These are phyloP conservation scores for Amblyopsis rosae DNA, from an alignment of 2,113 vertebrate species.

Conservation along the genomic window DNA sequence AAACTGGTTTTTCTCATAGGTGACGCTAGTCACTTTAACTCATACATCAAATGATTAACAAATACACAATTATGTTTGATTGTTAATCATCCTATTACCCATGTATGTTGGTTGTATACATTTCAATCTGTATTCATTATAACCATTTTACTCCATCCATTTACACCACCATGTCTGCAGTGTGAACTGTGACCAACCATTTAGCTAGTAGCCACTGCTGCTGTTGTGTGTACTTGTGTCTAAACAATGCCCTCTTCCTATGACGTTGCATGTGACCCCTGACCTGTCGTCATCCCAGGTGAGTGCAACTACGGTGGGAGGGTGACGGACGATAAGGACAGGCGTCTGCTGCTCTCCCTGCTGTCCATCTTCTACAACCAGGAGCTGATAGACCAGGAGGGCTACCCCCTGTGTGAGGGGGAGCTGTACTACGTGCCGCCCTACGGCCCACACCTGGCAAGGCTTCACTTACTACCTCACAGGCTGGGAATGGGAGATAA, in stretches of 20 bases:
- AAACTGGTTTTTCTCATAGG: no score
- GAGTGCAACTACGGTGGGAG: slow-evolving; percentile 96
- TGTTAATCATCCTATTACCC: neutral
- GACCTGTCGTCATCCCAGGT: slow-evolving; percentile 67
- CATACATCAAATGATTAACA: no score
- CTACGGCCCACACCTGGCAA: slow-evolving; percentile 85
- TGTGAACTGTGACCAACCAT: no score
- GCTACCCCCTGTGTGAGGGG: slow-evolving; percentile 79
- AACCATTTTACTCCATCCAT: neutral
- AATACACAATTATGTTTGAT: no score
- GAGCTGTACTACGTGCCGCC: slow-evolving; percentile 82
- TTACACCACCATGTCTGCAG: no score
- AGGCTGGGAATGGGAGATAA: no score
- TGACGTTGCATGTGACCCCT: neutral
- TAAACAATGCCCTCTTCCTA: neutral
- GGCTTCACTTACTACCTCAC: no score
- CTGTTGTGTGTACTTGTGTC: no score
- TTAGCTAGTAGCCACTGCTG: no score
- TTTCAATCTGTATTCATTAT: neutral
- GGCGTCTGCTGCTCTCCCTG: slow-evolving; percentile 88
- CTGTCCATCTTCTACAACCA: slow-evolving; percentile 85
- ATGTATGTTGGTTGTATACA: neutral
- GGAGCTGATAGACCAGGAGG: slow-evolving; percentile 79
- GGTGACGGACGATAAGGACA: slow-evolving; percentile 95
- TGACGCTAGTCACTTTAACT: no score